Evolutionary conservation across 1,140 invertebrate genomes (phyloP).

Genomic region (Drosophila fuyamai): DNA sequence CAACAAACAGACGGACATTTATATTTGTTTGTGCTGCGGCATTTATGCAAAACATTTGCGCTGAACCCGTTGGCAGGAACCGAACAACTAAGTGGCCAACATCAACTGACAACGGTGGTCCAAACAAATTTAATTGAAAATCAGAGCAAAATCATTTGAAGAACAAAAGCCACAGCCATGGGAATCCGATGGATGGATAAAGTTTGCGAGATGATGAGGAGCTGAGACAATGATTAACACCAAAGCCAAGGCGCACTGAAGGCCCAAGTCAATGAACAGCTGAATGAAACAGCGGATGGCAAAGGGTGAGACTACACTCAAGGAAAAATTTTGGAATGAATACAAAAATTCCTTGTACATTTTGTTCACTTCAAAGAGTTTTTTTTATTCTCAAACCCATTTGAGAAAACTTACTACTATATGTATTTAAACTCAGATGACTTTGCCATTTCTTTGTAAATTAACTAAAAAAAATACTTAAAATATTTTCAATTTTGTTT

Average conservation of each 20-base stretch:
- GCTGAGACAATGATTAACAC: constrained; percentile 36
- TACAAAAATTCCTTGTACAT: too few species aligned
- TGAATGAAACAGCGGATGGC: not conserved
- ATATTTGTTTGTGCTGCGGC: constrained; percentile 9
- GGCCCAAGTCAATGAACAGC: constrained; percentile 15
- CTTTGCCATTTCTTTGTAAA: too few species aligned
- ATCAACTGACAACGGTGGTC: constrained; percentile 46
- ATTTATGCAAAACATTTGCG: constrained; percentile 29
- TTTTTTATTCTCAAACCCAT: too few species aligned
- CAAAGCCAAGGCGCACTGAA: constrained; percentile 27
- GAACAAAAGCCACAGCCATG: constrained; percentile 32
- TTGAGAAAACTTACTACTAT: too few species aligned
- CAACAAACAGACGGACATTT: constrained; percentile 32
- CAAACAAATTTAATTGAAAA: constrained; percentile 73
- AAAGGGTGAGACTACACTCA: constrained; percentile 2
- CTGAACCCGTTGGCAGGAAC: constrained; percentile 63
- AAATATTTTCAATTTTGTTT: too few species aligned
- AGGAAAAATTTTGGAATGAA: not conserved
- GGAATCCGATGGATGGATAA: constrained; percentile 42
- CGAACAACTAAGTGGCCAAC: constrained; percentile 56
- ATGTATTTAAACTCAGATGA: too few species aligned
- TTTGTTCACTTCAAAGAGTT: too few species aligned
- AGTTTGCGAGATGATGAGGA: constrained; percentile 32
- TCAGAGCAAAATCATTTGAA: constrained; percentile 61
- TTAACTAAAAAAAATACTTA: too few species aligned